A percentile compares a stretch with the other conserved stretches of the same genome.
phyloP scores from a whole-genome alignment of 2,888 invertebrate species.

The Melanargia galathea region DNA sequence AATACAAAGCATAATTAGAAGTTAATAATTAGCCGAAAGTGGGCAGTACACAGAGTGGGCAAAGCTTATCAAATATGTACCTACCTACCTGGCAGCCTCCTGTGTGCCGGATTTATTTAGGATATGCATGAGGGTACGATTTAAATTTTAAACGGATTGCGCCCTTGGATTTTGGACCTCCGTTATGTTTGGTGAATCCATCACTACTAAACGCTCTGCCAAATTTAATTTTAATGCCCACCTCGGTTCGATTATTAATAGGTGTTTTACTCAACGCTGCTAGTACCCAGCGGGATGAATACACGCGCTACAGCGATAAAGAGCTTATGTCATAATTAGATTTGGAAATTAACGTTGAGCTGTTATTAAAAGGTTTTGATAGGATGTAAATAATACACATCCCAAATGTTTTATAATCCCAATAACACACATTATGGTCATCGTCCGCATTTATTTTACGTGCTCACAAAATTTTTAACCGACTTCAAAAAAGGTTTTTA shows the following conservation, averaged over 20 bases:
- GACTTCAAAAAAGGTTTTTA: too few species aligned
- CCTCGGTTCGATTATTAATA: conserved; percentile 67
- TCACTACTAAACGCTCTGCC: conserved; percentile 58
- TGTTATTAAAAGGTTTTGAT: conserved; percentile 20
- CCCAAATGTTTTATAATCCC: not conserved
- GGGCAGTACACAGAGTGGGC: conserved; percentile 57
- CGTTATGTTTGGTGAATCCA: conserved; percentile 77
- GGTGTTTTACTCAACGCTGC: conserved; percentile 64
- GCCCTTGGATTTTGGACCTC: conserved; percentile 77
- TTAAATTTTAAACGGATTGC: conserved; percentile 82
- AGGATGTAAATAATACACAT: conserved; percentile 4
- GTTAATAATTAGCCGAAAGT: conserved; percentile 75
- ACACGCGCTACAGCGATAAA: conserved; percentile 59
- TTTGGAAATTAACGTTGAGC: conserved; percentile 31
- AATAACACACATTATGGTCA: not conserved
- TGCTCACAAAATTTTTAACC: not conserved
- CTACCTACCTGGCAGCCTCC: conserved; percentile 74
- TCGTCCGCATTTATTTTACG: too few species aligned
- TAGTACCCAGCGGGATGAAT: conserved; percentile 47
- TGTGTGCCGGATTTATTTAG: conserved; percentile 79
- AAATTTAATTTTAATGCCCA: conserved; percentile 66
- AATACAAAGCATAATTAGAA: conserved; percentile 53
- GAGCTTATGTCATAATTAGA: conserved; percentile 45
- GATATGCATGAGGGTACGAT: conserved; percentile 82
- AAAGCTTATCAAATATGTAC: conserved; percentile 81